A percentile compares a stretch with the other conserved stretches of the same genome.
Conservation (phyloP, 2,888 invertebrate genomes). For the Pyrocoelia pectoralis region DNA sequence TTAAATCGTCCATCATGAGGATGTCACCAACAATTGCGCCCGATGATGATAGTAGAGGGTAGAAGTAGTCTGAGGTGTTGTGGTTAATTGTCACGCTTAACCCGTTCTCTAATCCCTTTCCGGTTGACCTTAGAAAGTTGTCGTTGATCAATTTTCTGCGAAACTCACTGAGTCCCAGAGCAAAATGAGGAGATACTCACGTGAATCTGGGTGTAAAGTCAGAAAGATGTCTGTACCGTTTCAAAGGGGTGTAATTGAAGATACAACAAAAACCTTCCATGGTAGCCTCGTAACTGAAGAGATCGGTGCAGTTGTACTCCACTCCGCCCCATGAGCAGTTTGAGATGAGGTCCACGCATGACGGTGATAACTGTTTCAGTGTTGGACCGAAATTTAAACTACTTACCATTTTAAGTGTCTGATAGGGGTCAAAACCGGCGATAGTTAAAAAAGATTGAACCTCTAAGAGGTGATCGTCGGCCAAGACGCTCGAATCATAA, state of each 20-base stretch:
- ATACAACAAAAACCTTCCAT: slow-evolving; percentile 68
- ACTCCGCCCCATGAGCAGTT: slow-evolving; percentile 64
- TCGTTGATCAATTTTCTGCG: slow-evolving; percentile 36
- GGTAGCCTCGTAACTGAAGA: slow-evolving; percentile 66
- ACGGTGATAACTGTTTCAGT: slow-evolving; percentile 57
- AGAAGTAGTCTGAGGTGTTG: slow-evolving; percentile 60
- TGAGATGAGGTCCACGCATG: slow-evolving; percentile 62
- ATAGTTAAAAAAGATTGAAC: neutral
- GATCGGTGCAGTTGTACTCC: slow-evolving; percentile 58
- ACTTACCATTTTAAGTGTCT: neutral
- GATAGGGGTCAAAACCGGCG: neutral
- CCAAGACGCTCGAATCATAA: slow-evolving; percentile 49
- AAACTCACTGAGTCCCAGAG: neutral
- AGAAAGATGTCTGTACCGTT: slow-evolving; percentile 16
- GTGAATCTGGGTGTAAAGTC: neutral
- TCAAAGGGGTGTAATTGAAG: slow-evolving; percentile 64
- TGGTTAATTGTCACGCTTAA: slow-evolving; percentile 49
- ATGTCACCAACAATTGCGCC: neutral
- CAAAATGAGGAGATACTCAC: neutral
- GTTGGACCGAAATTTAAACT: no score
- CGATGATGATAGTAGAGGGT: slow-evolving; percentile 51
- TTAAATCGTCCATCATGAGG: neutral
- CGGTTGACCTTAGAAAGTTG: neutral
- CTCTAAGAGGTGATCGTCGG: neutral
- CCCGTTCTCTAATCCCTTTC: slow-evolving; percentile 34